These are phyloP conservation scores for Laspeyria flexula DNA, from an alignment of 2,888 invertebrate species.

Conservation along the genomic window DNA sequence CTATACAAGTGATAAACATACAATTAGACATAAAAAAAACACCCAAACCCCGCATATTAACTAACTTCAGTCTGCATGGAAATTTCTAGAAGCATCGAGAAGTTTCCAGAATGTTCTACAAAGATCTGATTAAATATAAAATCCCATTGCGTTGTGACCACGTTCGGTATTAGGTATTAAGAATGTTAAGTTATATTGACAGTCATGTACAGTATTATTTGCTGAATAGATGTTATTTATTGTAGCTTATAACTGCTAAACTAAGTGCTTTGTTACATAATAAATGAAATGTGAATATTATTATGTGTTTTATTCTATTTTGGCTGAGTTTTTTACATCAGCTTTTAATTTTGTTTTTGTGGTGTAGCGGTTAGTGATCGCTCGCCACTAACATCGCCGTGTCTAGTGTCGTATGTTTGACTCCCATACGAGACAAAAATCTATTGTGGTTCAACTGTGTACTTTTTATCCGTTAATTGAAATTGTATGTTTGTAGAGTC, in stretches of 20 bases:
- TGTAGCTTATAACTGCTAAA: conserved; percentile 72
- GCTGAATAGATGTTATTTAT: conserved; percentile 84
- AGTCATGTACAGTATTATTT: conserved; percentile 85
- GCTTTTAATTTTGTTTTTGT: no score
- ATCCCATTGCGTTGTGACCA: conserved; percentile 2
- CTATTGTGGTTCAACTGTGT: no score
- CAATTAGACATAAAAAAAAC: no score
- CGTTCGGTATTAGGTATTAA: conserved; percentile 25
- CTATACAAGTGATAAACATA: no score
- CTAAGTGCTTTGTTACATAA: conserved; percentile 83
- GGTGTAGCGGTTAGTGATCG: no score
- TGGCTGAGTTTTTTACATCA: no score
- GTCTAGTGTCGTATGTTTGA: no score
- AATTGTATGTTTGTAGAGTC: no score
- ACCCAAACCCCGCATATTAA: no score
- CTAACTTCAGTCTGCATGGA: background rate
- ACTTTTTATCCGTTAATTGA: no score
- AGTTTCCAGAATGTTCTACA: background rate
- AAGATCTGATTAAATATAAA: background rate
- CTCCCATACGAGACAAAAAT: no score
- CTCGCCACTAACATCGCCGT: no score
- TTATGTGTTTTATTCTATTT: conserved; percentile 8
- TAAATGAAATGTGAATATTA: conserved; percentile 53
- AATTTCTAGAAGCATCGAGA: background rate
- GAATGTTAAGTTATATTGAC: conserved; percentile 80